phyloP scores from a whole-genome alignment of 2,797 vertebrate genomes.

The Ciconia nigra region DNA sequence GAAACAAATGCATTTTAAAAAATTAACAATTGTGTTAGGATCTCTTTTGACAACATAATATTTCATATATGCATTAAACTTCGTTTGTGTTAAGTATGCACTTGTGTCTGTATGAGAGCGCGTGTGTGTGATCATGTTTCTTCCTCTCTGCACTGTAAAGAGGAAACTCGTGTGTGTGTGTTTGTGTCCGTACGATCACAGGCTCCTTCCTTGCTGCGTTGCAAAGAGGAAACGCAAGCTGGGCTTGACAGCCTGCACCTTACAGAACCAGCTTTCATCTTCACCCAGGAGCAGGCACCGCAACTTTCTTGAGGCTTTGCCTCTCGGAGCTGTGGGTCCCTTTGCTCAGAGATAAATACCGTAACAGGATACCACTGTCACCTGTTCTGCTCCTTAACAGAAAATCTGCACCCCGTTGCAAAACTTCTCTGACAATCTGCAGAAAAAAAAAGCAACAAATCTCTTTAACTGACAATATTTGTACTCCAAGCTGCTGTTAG shows the following conservation, averaged over 20 bases:
- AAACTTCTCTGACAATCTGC: not conserved
- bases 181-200: not conserved
- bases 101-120: no score
- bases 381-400: not conserved
- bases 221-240: not conserved
- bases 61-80: fast-evolving
- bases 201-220: not conserved
- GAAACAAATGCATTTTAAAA: not conserved
- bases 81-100: fast-evolving
- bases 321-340: not conserved
- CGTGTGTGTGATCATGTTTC: fast-evolving
- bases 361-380: not conserved
- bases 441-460: not conserved
- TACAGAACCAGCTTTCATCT: not conserved
- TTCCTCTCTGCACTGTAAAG: not conserved
- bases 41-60: not conserved
- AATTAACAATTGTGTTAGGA: fast-evolving
- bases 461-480: slow-evolving; percentile 27
- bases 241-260: not conserved
- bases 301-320: not conserved
- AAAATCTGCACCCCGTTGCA: not conserved
- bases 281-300: not conserved
- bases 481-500: not conserved
- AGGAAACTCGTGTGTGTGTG: not conserved
- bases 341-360: not conserved